Base-by-base conservation (phyloP, 2,888 invertebrate species). In the Monopis laevigella region DNA sequence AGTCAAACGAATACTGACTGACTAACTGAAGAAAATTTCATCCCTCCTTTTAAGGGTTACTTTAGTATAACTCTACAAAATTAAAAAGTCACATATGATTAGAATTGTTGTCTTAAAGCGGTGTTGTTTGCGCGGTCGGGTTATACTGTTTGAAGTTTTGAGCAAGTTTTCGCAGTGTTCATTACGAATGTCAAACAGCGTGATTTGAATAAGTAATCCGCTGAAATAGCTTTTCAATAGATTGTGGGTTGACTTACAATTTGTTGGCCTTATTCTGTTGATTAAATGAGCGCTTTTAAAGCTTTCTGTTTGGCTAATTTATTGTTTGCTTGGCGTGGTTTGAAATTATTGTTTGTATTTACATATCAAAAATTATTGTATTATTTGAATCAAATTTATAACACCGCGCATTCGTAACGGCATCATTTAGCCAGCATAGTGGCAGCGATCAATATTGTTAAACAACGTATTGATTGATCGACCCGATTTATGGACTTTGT, bases 161-260 rank as follows among this genome's bases (percentile, higher is more conserved):
- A 14, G 32, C 16, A 32, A 17, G 32, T 32, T 5, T 32, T 32
- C 32, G 17, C 3, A 7, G 30, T 30, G 30, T 30, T 30, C 30
- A 30, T 30, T 30, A 30, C 32, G 13, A 13, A 17, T 32, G 32
- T 32, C 32, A 32, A 32, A 7, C 17, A 17, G 14, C 32, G 32
- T 32, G 32, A 14, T 32, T n/a, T 17, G 32, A 32, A 32, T 32
- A 14, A 17, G 17, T 17, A 32, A 32, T 32, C 16, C 6, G 5
- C 14, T 32, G 14, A 32, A 32, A 32, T 32, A n/a, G 32, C 17
- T 32, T 32, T 32, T 32, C 32, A 32, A 32, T 32, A 32, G 16
- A 32, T 13, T 32, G 17, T 17, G 32, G 17, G 30, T 10, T 32
- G 16, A 10, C 17, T 32, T 13, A 32, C 32, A 13, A 32, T 8